phyloP scores from a whole-genome alignment of 2,888 invertebrate species.

The Ischnura elegans region DNA sequence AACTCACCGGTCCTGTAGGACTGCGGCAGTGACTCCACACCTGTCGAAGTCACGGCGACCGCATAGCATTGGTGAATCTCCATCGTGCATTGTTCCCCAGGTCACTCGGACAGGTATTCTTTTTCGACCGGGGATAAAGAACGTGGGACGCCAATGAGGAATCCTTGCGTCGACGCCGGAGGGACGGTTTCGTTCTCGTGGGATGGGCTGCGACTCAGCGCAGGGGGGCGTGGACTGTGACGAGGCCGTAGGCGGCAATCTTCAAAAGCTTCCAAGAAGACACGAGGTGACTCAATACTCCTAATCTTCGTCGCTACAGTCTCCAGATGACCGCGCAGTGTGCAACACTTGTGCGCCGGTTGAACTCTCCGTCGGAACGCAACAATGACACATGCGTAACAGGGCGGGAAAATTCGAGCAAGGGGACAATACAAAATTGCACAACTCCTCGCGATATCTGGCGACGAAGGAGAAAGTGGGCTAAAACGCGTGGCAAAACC shows the following conservation, averaged over 20 bases:
- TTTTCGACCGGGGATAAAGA: neutral
- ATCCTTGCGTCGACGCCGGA: neutral
- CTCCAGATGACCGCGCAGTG: neutral
- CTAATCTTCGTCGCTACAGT: neutral
- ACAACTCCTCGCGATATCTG: neutral
- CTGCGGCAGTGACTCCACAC: constrained; percentile 31
- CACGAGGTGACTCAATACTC: neutral
- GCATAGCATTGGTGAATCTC: neutral
- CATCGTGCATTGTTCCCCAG: neutral
- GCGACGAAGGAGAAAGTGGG: neutral
- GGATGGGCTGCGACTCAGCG: neutral
- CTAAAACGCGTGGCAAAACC: neutral
- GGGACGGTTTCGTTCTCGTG: neutral
- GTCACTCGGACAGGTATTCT: neutral
- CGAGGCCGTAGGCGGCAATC: neutral
- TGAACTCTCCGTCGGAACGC: neutral
- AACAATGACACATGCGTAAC: too few species aligned
- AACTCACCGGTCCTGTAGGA: constrained; percentile 58
- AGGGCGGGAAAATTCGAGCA: neutral
- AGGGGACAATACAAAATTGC: neutral
- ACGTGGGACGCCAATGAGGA: neutral
- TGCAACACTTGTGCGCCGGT: neutral
- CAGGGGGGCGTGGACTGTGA: neutral
- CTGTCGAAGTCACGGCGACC: neutral
- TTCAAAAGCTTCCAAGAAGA: neutral